Base-by-base conservation (phyloP, 2,797 vertebrate species). In the Rhinogobio ventralis region DNA sequence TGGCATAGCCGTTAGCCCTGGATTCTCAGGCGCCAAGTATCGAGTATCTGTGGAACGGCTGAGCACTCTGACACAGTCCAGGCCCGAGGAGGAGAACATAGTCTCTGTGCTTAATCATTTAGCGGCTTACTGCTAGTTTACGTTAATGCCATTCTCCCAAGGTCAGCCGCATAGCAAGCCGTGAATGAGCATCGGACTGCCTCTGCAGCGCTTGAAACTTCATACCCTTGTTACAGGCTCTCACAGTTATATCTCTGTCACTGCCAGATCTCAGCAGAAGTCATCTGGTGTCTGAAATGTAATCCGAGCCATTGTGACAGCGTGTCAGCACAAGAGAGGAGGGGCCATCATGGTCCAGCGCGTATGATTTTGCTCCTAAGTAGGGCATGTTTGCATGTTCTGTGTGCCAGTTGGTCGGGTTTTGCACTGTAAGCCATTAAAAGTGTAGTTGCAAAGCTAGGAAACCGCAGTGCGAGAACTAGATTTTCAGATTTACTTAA, bases 121-220 rank as follows among this genome's bases (percentile, higher is more conserved):
- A 74, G 79, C 42, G 46, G 69, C 71, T 90, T 82, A 87, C 89
- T 86, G 88, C 89, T 87, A 89, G 90, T 93, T 93, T 92, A 91
- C 90, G 89, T 84, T 91, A 86, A 83, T 88, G 87, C 91, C 90
- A 89, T 92, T 93, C 90, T 92, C 89, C 87, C 86, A 89, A 89
- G 90, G 91, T 92, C 91, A 91, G 88, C 77, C 82, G 86, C 86
- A 89, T 83, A 15, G 74, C 88, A 79, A 67, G 80, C 64, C 33
- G 39, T 72, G 64, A 85, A 80, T 49, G n/a, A 75, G 45, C 30
- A 57, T 13, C 71, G 46, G 66, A 78, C 55, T 15, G 6, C 55
- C 42, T 73, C 49, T 71, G 57, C 64, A 55, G 7, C 2, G 57
- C 80, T 74, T n/a, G 55, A 76, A 42, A 55, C 25, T 53, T 82